A percentile compares a stretch with the other conserved stretches of the same genome.
phyloP scores from a whole-genome alignment of 1,140 invertebrate genomes.

The Galleria mellonella region DNA sequence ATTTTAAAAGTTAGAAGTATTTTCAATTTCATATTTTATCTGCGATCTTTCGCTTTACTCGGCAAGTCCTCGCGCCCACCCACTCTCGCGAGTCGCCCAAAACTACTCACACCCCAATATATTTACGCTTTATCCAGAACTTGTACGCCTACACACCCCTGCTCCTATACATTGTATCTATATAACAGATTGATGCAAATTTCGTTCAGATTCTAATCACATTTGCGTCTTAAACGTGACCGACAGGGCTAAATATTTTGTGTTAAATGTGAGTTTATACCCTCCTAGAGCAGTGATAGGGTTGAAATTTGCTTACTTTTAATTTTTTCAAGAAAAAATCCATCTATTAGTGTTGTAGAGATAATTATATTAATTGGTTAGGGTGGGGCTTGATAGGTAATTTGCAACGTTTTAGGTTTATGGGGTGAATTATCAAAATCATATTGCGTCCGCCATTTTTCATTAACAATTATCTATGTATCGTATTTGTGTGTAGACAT shows the following conservation, averaged over 20 bases:
- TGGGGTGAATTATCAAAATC: no score
- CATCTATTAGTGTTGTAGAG: conserved; percentile 33
- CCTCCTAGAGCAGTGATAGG: no score
- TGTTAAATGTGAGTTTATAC: not conserved
- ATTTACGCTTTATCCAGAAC: conserved; percentile 53
- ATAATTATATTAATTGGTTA: conserved; percentile 19
- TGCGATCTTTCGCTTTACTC: conserved; percentile 25
- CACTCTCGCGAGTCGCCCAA: conserved; percentile 51
- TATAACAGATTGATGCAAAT: conserved; percentile 19
- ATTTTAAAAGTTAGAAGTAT: no score
- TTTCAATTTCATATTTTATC: no score
- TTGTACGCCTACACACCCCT: conserved; percentile 19
- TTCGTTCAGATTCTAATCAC: conserved; percentile 37
- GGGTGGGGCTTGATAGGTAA: conserved; percentile 10
- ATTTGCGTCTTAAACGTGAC: conserved; percentile 28
- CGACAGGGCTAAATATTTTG: conserved; percentile 6
- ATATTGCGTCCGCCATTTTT: no score
- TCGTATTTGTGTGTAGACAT: no score
- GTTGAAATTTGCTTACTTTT: conserved; percentile 7
- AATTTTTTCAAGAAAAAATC: conserved; percentile 17
- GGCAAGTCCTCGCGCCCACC: conserved; percentile 30
- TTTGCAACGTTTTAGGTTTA: conserved; percentile 1
- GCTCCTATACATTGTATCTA: conserved; percentile 17
- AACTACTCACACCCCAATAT: conserved; percentile 59
- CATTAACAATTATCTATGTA: no score